Conservation (phyloP, 2,113 vertebrate genomes). For the Rhipidura dahli region DNA sequence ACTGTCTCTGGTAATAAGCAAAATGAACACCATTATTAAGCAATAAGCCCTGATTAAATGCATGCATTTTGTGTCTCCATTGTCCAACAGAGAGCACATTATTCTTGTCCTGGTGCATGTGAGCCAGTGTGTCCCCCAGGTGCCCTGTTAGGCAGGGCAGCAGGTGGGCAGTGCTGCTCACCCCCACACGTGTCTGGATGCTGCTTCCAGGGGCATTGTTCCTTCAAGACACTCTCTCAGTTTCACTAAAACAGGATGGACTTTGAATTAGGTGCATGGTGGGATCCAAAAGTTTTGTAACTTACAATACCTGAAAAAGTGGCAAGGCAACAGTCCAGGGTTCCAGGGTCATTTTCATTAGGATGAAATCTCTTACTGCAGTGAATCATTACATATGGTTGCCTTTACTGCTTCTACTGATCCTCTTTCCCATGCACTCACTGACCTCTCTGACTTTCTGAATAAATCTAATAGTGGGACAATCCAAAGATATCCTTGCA, state of each 20-base stretch:
- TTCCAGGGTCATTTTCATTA: background rate
- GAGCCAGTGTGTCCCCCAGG: background rate
- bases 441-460: constrained; percentile 56
- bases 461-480: constrained; percentile 47
- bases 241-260: background rate
- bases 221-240: background rate
- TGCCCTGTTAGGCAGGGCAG: background rate
- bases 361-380: constrained; percentile 1
- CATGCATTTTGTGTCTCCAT: background rate
- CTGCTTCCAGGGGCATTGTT: background rate
- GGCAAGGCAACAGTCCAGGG: background rate
- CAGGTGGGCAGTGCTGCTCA: background rate
- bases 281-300: background rate
- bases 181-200: too few species aligned
- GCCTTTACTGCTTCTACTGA: constrained; percentile 34
- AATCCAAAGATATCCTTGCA: constrained; percentile 67
- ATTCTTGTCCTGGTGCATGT: background rate
- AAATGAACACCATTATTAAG: background rate
- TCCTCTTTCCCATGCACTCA: constrained; percentile 68
- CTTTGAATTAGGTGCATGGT: background rate
- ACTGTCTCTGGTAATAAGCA: background rate
- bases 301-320: background rate
- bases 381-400: constrained; percentile 2
- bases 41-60: background rate
- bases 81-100: background rate